phyloP scores from a whole-genome alignment of 1,140 invertebrate genomes.

The Babylonia areolata region DNA sequence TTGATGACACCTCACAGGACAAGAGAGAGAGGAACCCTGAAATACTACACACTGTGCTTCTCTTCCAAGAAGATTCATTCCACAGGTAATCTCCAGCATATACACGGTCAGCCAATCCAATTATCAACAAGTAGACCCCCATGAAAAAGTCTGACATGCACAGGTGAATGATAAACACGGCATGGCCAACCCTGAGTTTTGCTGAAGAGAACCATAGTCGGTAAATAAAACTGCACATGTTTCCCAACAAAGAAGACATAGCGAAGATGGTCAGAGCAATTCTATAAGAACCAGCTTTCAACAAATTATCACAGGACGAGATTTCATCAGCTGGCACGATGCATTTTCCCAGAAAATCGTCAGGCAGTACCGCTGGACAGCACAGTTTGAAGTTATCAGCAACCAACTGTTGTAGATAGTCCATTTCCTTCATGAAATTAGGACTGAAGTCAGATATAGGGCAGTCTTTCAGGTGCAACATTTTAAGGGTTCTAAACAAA shows the following conservation, averaged over 20 bases:
- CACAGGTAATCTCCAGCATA: constrained; percentile 2
- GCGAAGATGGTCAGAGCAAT: not conserved
- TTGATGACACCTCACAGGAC: constrained; percentile 6
- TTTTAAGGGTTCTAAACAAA: constrained; percentile 29
- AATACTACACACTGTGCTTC: not conserved
- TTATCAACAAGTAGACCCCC: constrained; percentile 1
- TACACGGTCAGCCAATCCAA: not conserved
- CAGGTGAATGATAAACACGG: not conserved
- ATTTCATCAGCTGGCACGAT: not conserved
- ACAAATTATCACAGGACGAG: not conserved
- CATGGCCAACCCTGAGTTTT: not conserved
- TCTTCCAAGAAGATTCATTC: not conserved
- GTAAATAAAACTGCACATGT: not conserved
- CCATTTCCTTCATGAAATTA: not conserved
- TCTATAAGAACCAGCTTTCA: not conserved
- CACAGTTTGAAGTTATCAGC: not conserved
- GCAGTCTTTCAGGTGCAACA: not conserved
- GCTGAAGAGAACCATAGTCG: not conserved
- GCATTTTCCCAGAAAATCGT: not conserved
- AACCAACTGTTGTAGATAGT: not conserved
- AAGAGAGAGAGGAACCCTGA: not conserved
- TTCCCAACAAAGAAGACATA: not conserved
- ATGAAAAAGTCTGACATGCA: not conserved
- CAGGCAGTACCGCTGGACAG: not conserved
- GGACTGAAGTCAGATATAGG: not conserved